phyloP scores from a whole-genome alignment of 2,797 vertebrate species.

The Rhincodon typus region DNA sequence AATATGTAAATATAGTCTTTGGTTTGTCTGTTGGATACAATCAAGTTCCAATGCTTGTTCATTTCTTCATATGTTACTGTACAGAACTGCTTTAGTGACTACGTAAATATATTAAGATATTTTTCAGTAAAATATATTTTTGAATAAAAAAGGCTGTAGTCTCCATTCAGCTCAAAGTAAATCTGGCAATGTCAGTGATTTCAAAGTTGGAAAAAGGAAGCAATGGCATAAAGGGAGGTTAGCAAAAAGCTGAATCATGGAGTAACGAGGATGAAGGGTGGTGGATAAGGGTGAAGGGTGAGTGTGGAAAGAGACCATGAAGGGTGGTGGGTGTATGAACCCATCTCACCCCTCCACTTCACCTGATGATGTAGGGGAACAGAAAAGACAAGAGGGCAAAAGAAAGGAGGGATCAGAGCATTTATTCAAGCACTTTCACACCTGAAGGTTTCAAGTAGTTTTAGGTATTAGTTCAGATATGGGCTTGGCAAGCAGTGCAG shows the following conservation, averaged over 20 bases:
- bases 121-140: too few species aligned
- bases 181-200: not conserved
- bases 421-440: not conserved
- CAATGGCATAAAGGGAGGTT: not conserved
- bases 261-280: not conserved
- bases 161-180: not conserved
- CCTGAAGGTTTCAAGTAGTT: not conserved
- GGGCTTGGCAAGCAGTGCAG: not conserved
- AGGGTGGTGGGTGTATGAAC: not conserved
- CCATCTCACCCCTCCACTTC: not conserved
- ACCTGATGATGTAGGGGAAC: not conserved
- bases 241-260: not conserved
- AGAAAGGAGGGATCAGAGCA: not conserved
- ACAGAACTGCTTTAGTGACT: too few species aligned
- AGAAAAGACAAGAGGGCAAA: not conserved
- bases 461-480: not conserved
- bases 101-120: too few species aligned
- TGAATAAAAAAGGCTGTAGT: not conserved
- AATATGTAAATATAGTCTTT: too few species aligned
- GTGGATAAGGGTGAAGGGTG: not conserved
- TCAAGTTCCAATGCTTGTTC: too few species aligned
- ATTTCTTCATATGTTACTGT: too few species aligned
- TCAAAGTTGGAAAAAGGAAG: not conserved
- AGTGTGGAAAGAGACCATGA: not conserved
- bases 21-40: too few species aligned